These are phyloP conservation scores for Nomada ferruginata DNA, from an alignment of 2,888 invertebrate genomes.

Conservation along the genomic window DNA sequence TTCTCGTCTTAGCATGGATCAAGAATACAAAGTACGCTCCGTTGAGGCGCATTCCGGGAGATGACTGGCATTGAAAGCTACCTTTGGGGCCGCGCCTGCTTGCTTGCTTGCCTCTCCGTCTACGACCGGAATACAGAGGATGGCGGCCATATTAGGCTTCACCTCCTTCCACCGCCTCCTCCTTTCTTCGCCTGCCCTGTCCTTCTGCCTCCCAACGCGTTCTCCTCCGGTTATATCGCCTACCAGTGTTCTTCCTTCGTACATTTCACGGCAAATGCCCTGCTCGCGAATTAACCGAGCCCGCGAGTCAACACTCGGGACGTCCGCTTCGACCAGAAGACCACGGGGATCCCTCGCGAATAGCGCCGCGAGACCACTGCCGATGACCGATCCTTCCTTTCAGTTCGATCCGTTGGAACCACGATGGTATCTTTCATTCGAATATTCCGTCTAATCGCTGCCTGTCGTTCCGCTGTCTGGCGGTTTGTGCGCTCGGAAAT, in stretches of 20 bases:
- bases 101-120: slow-evolving; percentile 66
- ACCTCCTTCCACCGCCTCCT: slow-evolving; percentile 67
- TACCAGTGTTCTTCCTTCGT: not conserved
- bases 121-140: slow-evolving; percentile 83
- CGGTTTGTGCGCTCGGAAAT: slow-evolving; percentile 26
- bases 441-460: slow-evolving; percentile 38
- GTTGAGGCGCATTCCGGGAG: slow-evolving; percentile 80
- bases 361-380: not conserved
- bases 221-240: slow-evolving; percentile 4
- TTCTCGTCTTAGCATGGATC: slow-evolving; percentile 69
- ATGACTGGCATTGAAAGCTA: slow-evolving; percentile 83
- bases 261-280: slow-evolving; percentile 15
- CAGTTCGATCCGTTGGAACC: not conserved
- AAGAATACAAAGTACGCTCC: slow-evolving; percentile 80
- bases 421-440: slow-evolving; percentile 21
- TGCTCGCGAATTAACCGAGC: not conserved
- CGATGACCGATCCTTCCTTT: not conserved
- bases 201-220: slow-evolving; percentile 22
- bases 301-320: not conserved
- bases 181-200: slow-evolving; percentile 40
- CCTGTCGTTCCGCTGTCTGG: slow-evolving; percentile 32
- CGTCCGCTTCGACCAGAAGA: no score
- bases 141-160: slow-evolving; percentile 82
- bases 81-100: slow-evolving; percentile 77
- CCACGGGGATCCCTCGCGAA: not conserved